Conservation (phyloP, 2,113 vertebrate species). For the Marmota flaviventris region DNA sequence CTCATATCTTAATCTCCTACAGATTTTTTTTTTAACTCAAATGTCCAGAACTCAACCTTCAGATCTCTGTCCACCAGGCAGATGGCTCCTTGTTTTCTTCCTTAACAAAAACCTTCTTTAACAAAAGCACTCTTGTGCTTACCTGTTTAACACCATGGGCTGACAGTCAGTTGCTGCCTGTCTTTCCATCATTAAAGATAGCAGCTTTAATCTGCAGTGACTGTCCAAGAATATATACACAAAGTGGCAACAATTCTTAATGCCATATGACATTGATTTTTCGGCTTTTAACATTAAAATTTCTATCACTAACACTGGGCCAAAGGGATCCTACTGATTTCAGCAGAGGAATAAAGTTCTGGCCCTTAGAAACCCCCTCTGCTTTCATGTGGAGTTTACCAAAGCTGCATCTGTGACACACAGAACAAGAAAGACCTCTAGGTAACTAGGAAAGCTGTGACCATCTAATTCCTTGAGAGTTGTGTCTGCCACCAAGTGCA, state of each 20-base stretch:
- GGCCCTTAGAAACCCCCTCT: background rate
- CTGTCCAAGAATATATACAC: background rate
- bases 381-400: background rate
- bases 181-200: background rate
- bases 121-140: background rate
- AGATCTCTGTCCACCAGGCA: background rate
- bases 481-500: background rate
- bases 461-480: background rate
- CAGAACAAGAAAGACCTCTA: background rate
- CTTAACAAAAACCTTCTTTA: background rate
- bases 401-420: background rate
- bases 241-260: background rate
- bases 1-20: background rate
- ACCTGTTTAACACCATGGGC: background rate
- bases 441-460: background rate
- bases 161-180: background rate
- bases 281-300: background rate
- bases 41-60: background rate
- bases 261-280: background rate
- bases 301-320: background rate
- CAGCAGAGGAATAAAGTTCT: background rate
- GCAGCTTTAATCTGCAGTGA: background rate
- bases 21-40: conserved; percentile 2
- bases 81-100: background rate
- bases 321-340: background rate